Evolutionary conservation across 2,888 invertebrate species (phyloP), one percentile per base, ranked within the genome.

Genomic region (Acleris laterana): DNA sequence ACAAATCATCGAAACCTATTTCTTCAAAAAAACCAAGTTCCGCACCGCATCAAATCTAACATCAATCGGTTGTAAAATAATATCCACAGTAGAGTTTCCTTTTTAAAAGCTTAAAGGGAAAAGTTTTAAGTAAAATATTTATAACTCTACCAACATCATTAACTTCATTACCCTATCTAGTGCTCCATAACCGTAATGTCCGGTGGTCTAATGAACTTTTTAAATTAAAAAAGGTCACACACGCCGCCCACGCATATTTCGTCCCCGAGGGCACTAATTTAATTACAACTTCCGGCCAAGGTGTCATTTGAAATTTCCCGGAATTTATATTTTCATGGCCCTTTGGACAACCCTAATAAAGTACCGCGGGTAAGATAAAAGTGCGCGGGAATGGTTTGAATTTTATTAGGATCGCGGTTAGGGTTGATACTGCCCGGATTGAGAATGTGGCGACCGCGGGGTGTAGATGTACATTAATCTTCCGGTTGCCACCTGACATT

Each of bases 211-310:
- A 66, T 66, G 66, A 66, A 66, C 66, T 66, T 66, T 66, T 66
- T 62, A 66, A 66, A 66, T 66, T 66, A 66, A 66, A 66, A 65
- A 61, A 62, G 57, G 57, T 50, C 32, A 28, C 60, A 61, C 65
- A 25, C 49, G 42, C 32, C 20, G 32, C 65, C 60, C 65, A 50
- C 64, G 48, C 53, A 64, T 64, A 64, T 64, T 64, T 64, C 59
- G 65, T 65, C 60, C 60, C 58, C 13, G 32, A 50, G 19, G 55
- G 1, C 65, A 60, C 60, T 65, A 65, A 65, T 65, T 65, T 65
- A 65, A 65, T 65, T 65, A 65, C 65, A 61, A 65, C 65, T 65
- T 65, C 65, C 65, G 65, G 60, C 60, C 50, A 65, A 65, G 65
- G 65, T 65, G 65, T 65, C 65, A 61, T 65, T 56, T 44, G 49